Evolutionary conservation across 2,113 vertebrate species (phyloP).

Genomic region (Pongo pygmaeus): DNA sequence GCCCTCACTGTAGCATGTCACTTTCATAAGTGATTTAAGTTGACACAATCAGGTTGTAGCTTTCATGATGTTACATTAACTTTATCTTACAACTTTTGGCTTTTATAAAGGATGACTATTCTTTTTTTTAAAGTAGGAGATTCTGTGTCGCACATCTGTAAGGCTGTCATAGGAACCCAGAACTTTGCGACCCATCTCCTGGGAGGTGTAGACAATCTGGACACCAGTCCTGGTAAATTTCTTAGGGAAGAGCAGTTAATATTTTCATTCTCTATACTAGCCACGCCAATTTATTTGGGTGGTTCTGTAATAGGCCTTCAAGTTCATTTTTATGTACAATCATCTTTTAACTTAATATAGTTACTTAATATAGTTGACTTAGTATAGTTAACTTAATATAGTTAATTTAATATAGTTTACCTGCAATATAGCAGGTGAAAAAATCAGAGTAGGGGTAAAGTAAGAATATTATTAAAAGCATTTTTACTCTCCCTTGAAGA

Average conservation of each 20-base stretch:
- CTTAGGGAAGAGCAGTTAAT: not conserved
- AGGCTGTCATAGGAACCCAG: not conserved
- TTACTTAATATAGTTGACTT: no score
- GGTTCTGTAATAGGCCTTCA: not conserved
- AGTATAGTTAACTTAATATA: no score
- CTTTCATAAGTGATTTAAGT: not conserved
- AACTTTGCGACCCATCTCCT: not conserved
- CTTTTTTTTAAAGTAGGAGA: not conserved
- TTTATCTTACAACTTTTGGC: no score
- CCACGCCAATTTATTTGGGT: not conserved
- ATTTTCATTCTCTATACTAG: not conserved
- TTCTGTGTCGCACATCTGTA: not conserved
- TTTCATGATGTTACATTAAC: not conserved
- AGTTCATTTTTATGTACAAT: not conserved
- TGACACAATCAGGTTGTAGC: not conserved
- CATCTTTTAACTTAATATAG: not conserved
- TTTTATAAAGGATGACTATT: no score
- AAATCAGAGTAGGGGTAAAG: not conserved
- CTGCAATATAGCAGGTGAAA: not conserved
- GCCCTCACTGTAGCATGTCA: not conserved
- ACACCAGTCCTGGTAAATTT: not conserved
- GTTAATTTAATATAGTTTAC: no score
- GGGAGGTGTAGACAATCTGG: not conserved
- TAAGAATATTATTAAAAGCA: not conserved
- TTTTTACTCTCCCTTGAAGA: not conserved